Base-by-base conservation (phyloP, 2,797 vertebrate genomes). In the Coccyzus lansbergi region DNA sequence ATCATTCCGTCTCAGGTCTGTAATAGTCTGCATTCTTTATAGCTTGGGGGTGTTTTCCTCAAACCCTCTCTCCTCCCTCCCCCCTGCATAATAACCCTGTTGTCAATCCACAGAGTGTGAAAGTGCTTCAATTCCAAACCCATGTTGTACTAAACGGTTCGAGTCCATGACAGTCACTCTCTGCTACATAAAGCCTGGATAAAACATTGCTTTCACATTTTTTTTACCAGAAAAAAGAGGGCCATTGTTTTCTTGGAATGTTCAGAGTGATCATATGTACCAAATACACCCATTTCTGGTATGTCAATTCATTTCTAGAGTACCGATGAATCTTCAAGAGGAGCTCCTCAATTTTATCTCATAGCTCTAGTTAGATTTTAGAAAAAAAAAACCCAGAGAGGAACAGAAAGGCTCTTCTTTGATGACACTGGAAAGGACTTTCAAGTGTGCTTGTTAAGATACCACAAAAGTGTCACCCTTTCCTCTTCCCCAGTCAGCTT, bases 21-120 rank as follows among this genome's bases (percentile, higher is more conserved):
- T 93, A 95, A 96, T 74, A 93, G 87, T 48, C 85, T 84, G 91
- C 87, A 95, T 90, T 91, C 83, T 84, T 94, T 94, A 88, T 92
- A 24, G 12, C 83, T 74, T 56, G 62, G 69, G 62, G 89, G 80
- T 92, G 90, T 92, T 94, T 95, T 92, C 90, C 36, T 88, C 80
- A 92, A 96, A 95, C n/a, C 52, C 46, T 65, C 15, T 81, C 68
- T 71, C 76, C 56, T 51, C 62, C 33, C 25, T 20, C 12, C 46
- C 44, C 31, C 56, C 25, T 51, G n/a, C 20, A 55, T 91, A 96
- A 97, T 96, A 79, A 95, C 46, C 38, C 74, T 55, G 76, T 72
- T 92, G 91, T 93, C 94, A 97, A 88, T 79, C 86, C 85, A 86
- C 52, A 51, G 77, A 24, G 70, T 81, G 56, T 88, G 80, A 86